Conservation (phyloP, 2,888 invertebrate species). For the Gerris lacustris region DNA sequence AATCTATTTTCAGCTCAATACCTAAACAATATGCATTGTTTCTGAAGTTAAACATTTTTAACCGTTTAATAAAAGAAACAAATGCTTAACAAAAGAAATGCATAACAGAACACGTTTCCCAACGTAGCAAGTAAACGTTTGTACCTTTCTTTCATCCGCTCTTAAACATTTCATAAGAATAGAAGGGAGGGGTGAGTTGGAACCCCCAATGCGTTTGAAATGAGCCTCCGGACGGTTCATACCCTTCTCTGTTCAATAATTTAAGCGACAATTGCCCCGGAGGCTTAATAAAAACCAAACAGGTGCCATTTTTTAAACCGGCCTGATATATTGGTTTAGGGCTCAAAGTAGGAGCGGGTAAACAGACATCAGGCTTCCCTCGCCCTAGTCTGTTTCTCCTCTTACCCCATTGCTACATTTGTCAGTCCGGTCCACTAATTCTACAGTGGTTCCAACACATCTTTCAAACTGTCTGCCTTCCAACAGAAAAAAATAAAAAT, state of each 20-base stretch:
- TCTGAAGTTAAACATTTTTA: too few relatives aligned
- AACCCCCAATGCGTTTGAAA: background rate
- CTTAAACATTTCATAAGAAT: constrained; percentile 3
- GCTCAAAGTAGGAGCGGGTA: background rate
- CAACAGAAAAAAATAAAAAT: too few relatives aligned
- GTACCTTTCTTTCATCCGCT: background rate
- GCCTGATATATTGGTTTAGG: background rate
- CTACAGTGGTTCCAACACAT: background rate
- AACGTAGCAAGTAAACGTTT: background rate
- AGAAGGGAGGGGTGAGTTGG: background rate
- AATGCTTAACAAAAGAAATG: too few relatives aligned
- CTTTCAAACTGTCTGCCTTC: background rate
- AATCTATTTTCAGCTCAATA: too few relatives aligned
- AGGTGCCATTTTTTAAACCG: constrained; percentile 1
- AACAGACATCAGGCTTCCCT: too few relatives aligned
- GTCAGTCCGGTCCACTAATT: background rate
- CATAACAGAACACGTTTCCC: too few relatives aligned
- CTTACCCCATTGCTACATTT: background rate
- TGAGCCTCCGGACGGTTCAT: background rate
- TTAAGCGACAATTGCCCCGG: constrained; percentile 3
- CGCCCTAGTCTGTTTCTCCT: too few relatives aligned
- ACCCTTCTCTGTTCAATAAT: background rate
- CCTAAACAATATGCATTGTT: too few relatives aligned
- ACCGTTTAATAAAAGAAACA: too few relatives aligned
- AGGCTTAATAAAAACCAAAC: background rate